phyloP scores from a whole-genome alignment of 2,113 vertebrate species.

The Empidonax traillii region DNA sequence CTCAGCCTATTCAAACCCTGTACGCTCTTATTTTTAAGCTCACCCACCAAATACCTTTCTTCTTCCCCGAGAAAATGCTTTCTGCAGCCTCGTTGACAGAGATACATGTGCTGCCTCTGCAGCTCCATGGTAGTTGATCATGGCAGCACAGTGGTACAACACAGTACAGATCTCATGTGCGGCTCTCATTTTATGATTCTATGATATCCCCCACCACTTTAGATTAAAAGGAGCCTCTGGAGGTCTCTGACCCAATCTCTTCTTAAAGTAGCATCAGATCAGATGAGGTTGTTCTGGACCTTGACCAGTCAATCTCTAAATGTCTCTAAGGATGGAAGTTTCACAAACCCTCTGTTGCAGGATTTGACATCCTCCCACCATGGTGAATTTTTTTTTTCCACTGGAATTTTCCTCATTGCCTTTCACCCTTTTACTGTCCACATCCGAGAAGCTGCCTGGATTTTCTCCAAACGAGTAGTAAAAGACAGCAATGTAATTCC shows the following conservation, averaged over 20 bases:
- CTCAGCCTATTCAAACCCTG: background rate
- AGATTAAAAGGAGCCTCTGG: background rate
- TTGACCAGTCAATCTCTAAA: background rate
- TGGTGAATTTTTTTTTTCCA: background rate
- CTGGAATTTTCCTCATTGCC: background rate
- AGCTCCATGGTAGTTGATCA: background rate
- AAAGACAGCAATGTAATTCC: background rate
- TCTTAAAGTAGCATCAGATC: background rate
- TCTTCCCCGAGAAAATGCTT: background rate
- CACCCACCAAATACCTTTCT: background rate
- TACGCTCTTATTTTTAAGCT: background rate
- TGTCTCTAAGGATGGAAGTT: background rate
- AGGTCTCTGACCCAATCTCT: background rate
- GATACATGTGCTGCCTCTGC: background rate
- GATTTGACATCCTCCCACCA: background rate
- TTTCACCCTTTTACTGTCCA: background rate
- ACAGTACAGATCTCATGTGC: background rate
- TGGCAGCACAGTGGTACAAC: accelerated
- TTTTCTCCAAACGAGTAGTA: background rate
- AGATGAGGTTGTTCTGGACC: background rate
- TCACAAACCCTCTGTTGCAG: background rate
- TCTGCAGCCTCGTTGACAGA: background rate
- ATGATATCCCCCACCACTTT: background rate
- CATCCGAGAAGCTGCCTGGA: background rate
- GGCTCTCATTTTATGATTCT: background rate